These are phyloP conservation scores for Andrena trimmerana DNA, from an alignment of 2,888 invertebrate species.

Conservation along the genomic window DNA sequence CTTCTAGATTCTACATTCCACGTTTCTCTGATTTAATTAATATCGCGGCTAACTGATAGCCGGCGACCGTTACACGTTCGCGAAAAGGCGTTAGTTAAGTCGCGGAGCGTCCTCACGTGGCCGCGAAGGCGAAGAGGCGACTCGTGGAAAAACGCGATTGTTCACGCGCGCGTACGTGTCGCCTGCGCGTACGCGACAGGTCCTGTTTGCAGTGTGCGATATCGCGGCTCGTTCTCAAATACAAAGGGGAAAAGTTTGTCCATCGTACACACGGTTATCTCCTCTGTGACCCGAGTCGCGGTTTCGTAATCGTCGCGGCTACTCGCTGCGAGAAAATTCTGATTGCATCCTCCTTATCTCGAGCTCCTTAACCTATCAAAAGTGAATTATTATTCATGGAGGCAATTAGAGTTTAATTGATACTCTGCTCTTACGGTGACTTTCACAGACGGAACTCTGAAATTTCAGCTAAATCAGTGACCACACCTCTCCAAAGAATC, in stretches of 20 bases:
- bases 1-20: neutral
- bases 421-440: too few relatives aligned
- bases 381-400: too few relatives aligned
- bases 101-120: conserved; percentile 59
- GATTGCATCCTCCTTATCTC: neutral
- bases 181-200: conserved; percentile 21
- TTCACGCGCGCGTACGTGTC: conserved; percentile 25
- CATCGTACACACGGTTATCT: conserved; percentile 65
- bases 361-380: neutral
- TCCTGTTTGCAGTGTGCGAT: conserved; percentile 51
- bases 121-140: conserved; percentile 9
- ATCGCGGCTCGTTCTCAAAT: conserved; percentile 60
- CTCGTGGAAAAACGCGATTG: conserved; percentile 47
- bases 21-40: conserved; percentile 52
- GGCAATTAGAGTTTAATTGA: too few relatives aligned
- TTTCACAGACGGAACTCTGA: too few relatives aligned
- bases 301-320: conserved; percentile 65
- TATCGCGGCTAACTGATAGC: conserved; percentile 60
- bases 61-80: conserved; percentile 61
- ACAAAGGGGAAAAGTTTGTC: conserved; percentile 67
- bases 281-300: conserved; percentile 13
- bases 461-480: too few relatives aligned
- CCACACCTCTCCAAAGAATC: too few relatives aligned
- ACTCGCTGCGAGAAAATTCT: neutral
- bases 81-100: conserved; percentile 64